Evolutionary conservation across 2,888 invertebrate genomes (phyloP), one percentile per base, ranked within the genome.

Genomic region (Loripinus fragilis): DNA sequence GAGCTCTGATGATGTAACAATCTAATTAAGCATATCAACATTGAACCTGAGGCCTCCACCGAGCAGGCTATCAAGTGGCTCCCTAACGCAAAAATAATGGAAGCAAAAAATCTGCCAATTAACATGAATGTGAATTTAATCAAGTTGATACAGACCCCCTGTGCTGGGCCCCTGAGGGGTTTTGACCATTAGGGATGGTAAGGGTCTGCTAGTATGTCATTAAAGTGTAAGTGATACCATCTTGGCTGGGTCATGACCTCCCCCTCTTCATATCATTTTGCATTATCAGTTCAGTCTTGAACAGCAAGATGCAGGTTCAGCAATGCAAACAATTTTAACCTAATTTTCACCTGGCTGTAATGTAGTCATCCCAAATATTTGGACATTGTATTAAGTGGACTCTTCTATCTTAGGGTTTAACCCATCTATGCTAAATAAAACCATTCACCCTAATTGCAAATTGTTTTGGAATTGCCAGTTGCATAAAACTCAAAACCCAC

Each of bases 191-290:
- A 76, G 76, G 52, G 68, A 78, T 76, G 78, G 76, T 75, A 70
- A 76, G 78, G 78, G 74, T 71, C 60, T 60, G 50, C 70, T 76
- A 65, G 60, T 48, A 76, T 71, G 79, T 81, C 86, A 86, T 86
- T 86, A 86, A 86, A 81, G 28, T 84, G 83, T 81, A 86, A 86
- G 82, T 77, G 77, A 86, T 81, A 86, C 86, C 86, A 83, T 50
- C 30, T 66, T 65, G 66, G 28, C 75, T 81, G 48, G 81, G 84
- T 84, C 84, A 81, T 78, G 84, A 84, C 81, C 84, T 68, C 52
- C 48, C 28, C 33, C 33, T 20, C 25, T 45, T 45, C 41, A 15
- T 25, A 25, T 10, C 10, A 3, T 25, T n/a, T 52, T 52, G 52
- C 52, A 52, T 28, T 52, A 52, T 52, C 52, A 52, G 52, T 25